Conservation (phyloP, 2,888 invertebrate species). For the Dermolepida albohirtum region DNA sequence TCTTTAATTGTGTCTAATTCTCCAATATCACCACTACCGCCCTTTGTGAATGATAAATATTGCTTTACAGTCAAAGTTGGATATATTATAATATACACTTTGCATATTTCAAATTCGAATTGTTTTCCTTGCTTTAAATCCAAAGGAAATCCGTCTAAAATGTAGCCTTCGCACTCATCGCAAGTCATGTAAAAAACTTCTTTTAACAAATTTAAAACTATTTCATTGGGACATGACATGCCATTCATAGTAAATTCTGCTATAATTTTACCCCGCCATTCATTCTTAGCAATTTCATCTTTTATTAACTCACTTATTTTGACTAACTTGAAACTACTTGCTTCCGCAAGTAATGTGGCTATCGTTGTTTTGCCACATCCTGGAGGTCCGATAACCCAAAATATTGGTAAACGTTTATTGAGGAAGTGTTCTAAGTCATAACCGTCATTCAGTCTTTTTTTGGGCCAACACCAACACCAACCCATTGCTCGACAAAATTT, state of each 20-base stretch:
- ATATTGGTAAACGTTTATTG: slow-evolving; percentile 48
- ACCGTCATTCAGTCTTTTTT: slow-evolving; percentile 40
- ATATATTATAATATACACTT: slow-evolving; percentile 49
- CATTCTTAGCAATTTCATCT: slow-evolving; percentile 47
- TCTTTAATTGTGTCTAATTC: slow-evolving; percentile 12
- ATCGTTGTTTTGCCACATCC: slow-evolving; percentile 50
- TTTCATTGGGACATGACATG: slow-evolving; percentile 46
- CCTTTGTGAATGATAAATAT: slow-evolving; percentile 43
- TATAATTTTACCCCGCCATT: slow-evolving; percentile 45
- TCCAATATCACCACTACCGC: slow-evolving; percentile 4
- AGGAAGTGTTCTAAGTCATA: slow-evolving; percentile 47
- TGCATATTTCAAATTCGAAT: slow-evolving; percentile 53
- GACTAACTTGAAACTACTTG: slow-evolving; percentile 49
- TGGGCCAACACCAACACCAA: slow-evolving; percentile 45
- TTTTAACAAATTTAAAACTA: slow-evolving; percentile 49
- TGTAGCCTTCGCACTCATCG: slow-evolving; percentile 48
- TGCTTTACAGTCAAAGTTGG: slow-evolving; percentile 47
- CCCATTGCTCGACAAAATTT: slow-evolving; percentile 42
- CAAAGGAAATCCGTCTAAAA: slow-evolving; percentile 53
- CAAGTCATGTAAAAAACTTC: slow-evolving; percentile 43
- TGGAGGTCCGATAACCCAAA: slow-evolving; percentile 52
- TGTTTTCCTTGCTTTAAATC: slow-evolving; percentile 50
- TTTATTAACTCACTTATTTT: slow-evolving; percentile 46
- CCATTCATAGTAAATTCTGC: slow-evolving; percentile 41
- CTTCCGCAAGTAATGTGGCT: slow-evolving; percentile 48